A percentile compares a stretch with the other conserved stretches of the same genome.
Conservation (phyloP, 2,797 vertebrate species). For the Pangasius sanitwongsei region DNA sequence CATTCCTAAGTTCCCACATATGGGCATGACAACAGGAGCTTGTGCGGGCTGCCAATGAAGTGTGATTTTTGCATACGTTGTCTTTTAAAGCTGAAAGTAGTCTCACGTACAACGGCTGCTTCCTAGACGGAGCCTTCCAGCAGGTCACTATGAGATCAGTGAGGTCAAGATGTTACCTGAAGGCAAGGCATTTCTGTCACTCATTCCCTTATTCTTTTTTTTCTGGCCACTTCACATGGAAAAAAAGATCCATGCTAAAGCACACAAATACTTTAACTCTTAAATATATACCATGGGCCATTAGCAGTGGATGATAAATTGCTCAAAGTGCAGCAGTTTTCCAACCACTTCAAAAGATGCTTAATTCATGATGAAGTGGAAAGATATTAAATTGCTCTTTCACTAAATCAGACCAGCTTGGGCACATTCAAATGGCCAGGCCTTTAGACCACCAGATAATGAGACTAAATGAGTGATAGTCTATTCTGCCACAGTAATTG, state of each 20-base stretch:
- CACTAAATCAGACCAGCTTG: slow-evolving; percentile 30
- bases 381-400: slow-evolving; percentile 26
- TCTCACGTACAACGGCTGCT: slow-evolving; percentile 42
- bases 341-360: slow-evolving; percentile 20
- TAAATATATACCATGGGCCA: background rate
- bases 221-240: background rate
- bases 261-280: background rate
- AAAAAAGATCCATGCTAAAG: background rate
- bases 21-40: slow-evolving; percentile 62
- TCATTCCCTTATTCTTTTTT: background rate
- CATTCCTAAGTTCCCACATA: slow-evolving; percentile 72
- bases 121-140: slow-evolving; percentile 24
- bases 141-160: slow-evolving; percentile 38
- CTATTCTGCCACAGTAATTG: slow-evolving; percentile 68
- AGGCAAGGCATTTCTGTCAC: slow-evolving; percentile 7
- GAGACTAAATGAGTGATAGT: slow-evolving; percentile 69
- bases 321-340: slow-evolving; percentile 6
- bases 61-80: slow-evolving; percentile 31
- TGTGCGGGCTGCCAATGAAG: slow-evolving; percentile 31
- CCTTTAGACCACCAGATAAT: slow-evolving; percentile 66
- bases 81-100: slow-evolving; percentile 24
- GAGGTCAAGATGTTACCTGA: slow-evolving; percentile 40
- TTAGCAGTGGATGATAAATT: background rate
- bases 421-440: slow-evolving; percentile 40
- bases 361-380: slow-evolving; percentile 21